Conservation (phyloP, 2,888 invertebrate species). For the Drosophila incognita region DNA sequence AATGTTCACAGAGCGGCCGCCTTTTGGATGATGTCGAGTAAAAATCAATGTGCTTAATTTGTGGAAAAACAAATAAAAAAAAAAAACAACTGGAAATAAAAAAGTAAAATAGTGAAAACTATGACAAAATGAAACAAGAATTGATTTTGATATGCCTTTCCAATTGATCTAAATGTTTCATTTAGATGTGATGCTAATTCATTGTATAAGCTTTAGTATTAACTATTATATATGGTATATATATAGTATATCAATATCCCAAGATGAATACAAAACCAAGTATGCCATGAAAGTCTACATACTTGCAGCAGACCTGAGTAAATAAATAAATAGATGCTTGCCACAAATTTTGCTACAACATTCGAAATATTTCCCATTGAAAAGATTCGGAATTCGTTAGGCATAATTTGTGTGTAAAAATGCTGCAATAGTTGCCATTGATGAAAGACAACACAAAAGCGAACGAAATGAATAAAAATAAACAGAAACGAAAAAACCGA, state of each 20-base stretch:
- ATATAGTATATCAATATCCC: too few species aligned
- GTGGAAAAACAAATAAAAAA: constrained; percentile 30
- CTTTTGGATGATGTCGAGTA: constrained; percentile 65
- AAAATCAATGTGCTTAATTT: constrained; percentile 75
- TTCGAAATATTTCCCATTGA: neutral
- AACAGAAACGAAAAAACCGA: constrained; percentile 13
- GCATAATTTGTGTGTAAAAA: constrained; percentile 10
- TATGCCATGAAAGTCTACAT: neutral
- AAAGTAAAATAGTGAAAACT: constrained; percentile 6
- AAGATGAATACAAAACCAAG: neutral
- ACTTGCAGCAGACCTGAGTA: neutral
- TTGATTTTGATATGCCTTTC: neutral
- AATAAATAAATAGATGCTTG: neutral
- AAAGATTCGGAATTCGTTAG: neutral
- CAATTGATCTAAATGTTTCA: neutral
- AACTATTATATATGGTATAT: neutral
- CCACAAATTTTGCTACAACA: neutral
- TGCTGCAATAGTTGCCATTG: constrained; percentile 11
- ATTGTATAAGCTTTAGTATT: neutral
- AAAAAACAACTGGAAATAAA: neutral
- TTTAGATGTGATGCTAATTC: neutral
- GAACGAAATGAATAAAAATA: constrained; percentile 6
- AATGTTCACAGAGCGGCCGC: constrained; percentile 35
- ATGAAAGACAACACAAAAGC: constrained; percentile 11
- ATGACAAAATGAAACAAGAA: constrained; percentile 7